A percentile compares a stretch with the other conserved stretches of the same genome.
Evolutionary conservation across 2,113 vertebrate species (phyloP).

Genomic region (Suncus etruscus): DNA sequence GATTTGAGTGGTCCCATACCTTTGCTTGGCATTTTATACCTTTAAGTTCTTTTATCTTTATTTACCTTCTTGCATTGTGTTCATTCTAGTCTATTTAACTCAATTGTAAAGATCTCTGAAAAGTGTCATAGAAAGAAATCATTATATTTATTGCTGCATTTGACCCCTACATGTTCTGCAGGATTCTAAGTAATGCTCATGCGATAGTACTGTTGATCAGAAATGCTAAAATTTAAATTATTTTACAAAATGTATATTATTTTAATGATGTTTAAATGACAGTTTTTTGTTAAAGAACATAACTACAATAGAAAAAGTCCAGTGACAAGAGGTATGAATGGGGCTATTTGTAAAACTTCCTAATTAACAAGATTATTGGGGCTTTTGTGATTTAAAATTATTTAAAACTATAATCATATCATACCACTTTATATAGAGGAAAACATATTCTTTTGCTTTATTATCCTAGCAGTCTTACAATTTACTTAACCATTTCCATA

Average conservation of each 20-base stretch:
- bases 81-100: neutral
- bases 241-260: neutral
- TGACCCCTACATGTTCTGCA: neutral
- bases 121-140: neutral
- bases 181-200: rapidly evolving
- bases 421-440: slow-evolving; percentile 3
- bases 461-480: neutral
- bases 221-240: neutral
- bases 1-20: no score
- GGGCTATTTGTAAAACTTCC: no score
- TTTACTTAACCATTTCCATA: slow-evolving; percentile 56
- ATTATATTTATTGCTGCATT: no score
- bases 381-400: no score
- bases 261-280: slow-evolving; percentile 12
- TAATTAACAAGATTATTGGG: neutral
- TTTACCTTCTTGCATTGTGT: neutral
- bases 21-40: no score
- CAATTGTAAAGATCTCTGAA: neutral
- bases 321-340: no score
- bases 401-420: neutral
- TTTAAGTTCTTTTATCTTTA: no score
- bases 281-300: neutral
- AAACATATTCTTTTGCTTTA: slow-evolving; percentile 47
- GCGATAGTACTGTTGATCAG: neutral
- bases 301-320: no score